Evolutionary conservation across 2,888 invertebrate genomes (phyloP), one percentile per base, ranked within the genome.

Genomic region (Dione juno): DNA sequence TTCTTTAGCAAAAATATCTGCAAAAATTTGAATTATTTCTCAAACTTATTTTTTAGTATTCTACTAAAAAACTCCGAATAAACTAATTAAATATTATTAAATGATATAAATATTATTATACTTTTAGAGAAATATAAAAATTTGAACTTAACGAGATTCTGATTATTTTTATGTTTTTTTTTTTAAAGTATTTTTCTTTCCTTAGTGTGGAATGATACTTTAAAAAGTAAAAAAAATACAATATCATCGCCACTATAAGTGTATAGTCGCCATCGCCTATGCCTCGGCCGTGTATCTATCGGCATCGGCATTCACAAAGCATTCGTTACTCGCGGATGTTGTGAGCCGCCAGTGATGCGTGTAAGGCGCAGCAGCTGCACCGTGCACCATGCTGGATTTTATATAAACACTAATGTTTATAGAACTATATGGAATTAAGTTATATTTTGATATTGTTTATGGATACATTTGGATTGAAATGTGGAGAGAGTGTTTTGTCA

Each of bases 251-350:
- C 28, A 28, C 3, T 28, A 28, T 5, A 28, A 28, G 28, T 28
- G 5, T 19, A 1, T 61, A 14, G 16, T 19, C 84, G 82, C 82
- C 78, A 10, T 21, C 37, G 72, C 78, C 65, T 54, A 0, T 80
- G 1, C 41, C 79, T 82, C 28, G 71, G 80, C 78, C 65, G 79
- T 80, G 82, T 86, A 88, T 86, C 88, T 86, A 90, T 87, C 91
- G 91, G 91, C 88, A 86, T 85, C 91, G 91, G 91, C 88, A 87
- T 85, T 86, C 87, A 92, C 92, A 92, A 92, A 92, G 92, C 90
- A 85, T 86, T 86, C 86, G 88, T 88, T 87, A 86, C 87, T 86
- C 82, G 82, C 85, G 85, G 85, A 85, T 86, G 89, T 86, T 89
- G 89, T 86, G 88, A 86, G 87, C 81, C 82, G 82, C 80, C 88